Base-by-base conservation (phyloP, 2,113 vertebrate genomes). In the Bubo scandiacus region DNA sequence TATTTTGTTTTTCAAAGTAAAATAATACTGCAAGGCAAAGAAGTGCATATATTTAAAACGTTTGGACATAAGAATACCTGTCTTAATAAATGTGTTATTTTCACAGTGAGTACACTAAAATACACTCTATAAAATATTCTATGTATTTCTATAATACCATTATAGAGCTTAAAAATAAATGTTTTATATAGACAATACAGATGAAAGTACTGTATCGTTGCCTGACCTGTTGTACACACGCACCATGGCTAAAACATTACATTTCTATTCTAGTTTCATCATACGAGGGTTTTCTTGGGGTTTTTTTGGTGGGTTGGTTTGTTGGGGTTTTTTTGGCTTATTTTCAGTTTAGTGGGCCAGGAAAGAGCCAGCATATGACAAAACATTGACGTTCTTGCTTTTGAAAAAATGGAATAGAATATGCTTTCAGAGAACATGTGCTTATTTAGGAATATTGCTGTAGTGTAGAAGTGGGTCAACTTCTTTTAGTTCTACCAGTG, bases 21-120 rank as follows among this genome's bases (percentile, higher is more conserved):
- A 68, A 47, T 81, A 49, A 86, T 74, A 83, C 93, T 91, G 70
- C 96, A 75, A 97, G 78, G 92, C 86, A 96, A 97, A 96, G 94
- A 96, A 92, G 72, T 81, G 63, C 94, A 85, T 95, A 58, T 94
- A 96, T 97, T 98, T 97, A 97, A 94, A 94, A 96, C 80, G 0
- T 96, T 82, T 75, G 97, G 97, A 97, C 88, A 68, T 96, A 94
- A 95, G 79, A 97, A 88, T 94, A 97, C 81, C 74, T 97, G 97
- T 98, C 97, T 98, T 97, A 98, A 97, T 98, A 98, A 98, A 98
- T 98, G 98, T 98, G 97, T 98, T 98, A 98, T 98, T 98, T 98
- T 98, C 98, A 98, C 97, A 97, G 98, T 98, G 96, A 98, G 96
- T 97, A 97, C 97, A 97, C 96, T 90, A 80, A 97, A 96, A 96